A percentile compares a stretch with the other conserved stretches of the same genome.
Conservation (phyloP, 2,113 vertebrate species). For the Motacilla alba region DNA sequence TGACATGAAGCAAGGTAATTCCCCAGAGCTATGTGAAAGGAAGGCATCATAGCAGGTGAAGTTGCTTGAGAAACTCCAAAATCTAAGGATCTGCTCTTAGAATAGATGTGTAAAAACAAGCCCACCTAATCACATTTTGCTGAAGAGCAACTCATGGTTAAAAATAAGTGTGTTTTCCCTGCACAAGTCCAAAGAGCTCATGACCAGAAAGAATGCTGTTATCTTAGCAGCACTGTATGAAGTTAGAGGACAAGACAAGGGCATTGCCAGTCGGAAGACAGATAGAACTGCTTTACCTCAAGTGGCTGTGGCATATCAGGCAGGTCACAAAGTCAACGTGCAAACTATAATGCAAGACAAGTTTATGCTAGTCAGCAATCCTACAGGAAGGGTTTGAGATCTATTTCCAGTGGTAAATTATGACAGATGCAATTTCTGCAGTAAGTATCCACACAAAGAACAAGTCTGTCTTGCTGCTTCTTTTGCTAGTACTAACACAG, state of each 20-base stretch:
- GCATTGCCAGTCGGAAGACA: slow-evolving; percentile 12
- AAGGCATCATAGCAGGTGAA: not conserved
- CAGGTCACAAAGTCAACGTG: slow-evolving; percentile 18
- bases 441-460: not conserved
- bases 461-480: not conserved
- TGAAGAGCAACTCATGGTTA: slow-evolving; percentile 20
- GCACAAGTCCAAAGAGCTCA: not conserved
- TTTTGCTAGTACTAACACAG: not conserved
- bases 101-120: not conserved
- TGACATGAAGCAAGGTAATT: not conserved
- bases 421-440: not conserved
- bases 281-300: slow-evolving; percentile 37
- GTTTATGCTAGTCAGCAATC: not conserved
- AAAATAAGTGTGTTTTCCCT: slow-evolving; percentile 44
- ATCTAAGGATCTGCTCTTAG: not conserved
- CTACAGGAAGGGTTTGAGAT: not conserved
- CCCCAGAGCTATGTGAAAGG: not conserved
- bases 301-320: slow-evolving; percentile 28
- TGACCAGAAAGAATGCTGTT: slow-evolving; percentile 42
- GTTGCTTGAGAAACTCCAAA: not conserved
- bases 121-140: not conserved
- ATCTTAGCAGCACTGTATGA: not conserved
- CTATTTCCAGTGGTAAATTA: not conserved
- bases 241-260: slow-evolving; percentile 53
- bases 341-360: not conserved